phyloP scores from a whole-genome alignment of 1,140 invertebrate species.

The Cotesia glomerata region DNA sequence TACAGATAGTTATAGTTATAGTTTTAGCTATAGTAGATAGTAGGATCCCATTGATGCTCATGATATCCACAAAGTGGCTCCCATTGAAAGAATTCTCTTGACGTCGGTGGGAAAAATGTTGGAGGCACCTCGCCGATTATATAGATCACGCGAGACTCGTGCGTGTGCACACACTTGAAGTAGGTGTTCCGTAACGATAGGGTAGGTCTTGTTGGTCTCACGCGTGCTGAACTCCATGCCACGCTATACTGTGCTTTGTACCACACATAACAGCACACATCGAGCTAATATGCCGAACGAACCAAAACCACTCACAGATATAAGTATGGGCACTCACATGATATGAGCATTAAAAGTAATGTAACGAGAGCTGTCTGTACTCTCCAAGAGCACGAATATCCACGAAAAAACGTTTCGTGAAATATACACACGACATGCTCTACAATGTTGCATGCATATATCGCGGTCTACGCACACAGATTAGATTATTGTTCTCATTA shows the following conservation, averaged over 20 bases:
- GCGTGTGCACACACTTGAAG: slow-evolving; percentile 22
- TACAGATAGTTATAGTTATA: too few species aligned
- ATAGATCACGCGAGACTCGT: slow-evolving; percentile 25
- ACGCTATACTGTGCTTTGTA: slow-evolving; percentile 12
- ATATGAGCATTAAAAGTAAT: too few species aligned
- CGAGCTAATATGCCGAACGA: neutral
- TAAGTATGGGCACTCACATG: too few species aligned
- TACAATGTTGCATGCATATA: slow-evolving; percentile 30
- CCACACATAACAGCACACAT: neutral
- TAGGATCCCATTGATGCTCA: slow-evolving; percentile 18
- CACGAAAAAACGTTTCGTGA: neutral
- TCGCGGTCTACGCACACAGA: slow-evolving; percentile 49
- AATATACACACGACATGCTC: too few species aligned
- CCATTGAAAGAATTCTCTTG: slow-evolving; percentile 15
- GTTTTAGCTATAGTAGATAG: too few species aligned
- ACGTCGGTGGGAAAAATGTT: slow-evolving; percentile 29
- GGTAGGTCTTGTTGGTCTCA: slow-evolving; percentile 56
- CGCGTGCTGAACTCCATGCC: slow-evolving; percentile 52
- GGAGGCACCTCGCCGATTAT: slow-evolving; percentile 1
- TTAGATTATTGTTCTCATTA: slow-evolving; percentile 41
- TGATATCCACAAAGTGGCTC: slow-evolving; percentile 20
- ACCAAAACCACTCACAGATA: neutral
- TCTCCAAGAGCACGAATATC: too few species aligned
- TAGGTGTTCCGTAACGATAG: slow-evolving; percentile 37
- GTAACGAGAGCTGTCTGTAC: too few species aligned